Evolutionary conservation across 2,888 invertebrate species (phyloP), one percentile per base, ranked within the genome.

Genomic region (Andrena minutula): DNA sequence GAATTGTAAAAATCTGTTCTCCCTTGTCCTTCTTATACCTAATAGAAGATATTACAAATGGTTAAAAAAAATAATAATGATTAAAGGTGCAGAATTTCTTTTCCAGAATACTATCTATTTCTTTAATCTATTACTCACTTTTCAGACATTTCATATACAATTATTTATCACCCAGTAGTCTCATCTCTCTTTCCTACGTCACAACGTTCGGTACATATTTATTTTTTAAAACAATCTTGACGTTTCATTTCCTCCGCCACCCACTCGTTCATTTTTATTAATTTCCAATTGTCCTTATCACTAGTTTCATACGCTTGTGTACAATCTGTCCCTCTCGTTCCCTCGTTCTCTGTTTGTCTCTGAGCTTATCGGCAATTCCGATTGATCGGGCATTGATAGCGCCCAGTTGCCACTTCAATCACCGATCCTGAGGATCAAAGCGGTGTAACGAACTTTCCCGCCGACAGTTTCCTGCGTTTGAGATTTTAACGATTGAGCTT

Each of bases 381-480:
- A 79, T 75, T 79, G 68, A 79, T 79, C 75, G 75, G 28, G 3
- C 47, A 69, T 63, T 56, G 53, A 64, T 71, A 65, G 63, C n/a
- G 26, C 23, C 60, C 26, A 41, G 60, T 28, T 35, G 58, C 51
- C 35, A 69, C 51, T 68, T 20, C 75, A 75, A 75, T 69, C 69
- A 23, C 41, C 56, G 64, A 56, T 73, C 35, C 41, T 12, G 1
- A 47, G 41, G 53, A 73, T 76, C 76, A 74, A 73, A 73, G 64
- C 53, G 74, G 64, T 76, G 64, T 35, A 56, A 64, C 56, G 74
- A 76, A 74, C 74, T 58, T 58, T 64, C 23, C 20, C 4, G 28
- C 30, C 63, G 30, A 32, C 41, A 12, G 30, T 47, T 56, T 64
- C 7, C n/a, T 64, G 53, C 30, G 64, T 6, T 58, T 35, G 47